Evolutionary conservation across 2,797 vertebrate genomes (phyloP).

Genomic region (Chrosomus eos): DNA sequence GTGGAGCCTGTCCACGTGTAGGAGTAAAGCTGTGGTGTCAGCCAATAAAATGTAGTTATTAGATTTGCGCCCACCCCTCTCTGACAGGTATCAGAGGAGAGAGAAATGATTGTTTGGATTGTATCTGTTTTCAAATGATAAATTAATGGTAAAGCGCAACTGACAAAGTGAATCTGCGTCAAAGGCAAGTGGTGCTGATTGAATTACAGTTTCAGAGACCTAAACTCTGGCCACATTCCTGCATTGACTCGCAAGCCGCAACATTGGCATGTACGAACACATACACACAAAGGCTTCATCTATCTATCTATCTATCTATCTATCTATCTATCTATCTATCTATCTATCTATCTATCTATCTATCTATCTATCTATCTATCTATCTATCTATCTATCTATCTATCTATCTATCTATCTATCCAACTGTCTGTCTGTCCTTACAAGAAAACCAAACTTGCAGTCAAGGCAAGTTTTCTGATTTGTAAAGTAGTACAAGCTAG

Average conservation of each 20-base stretch:
- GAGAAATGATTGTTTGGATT: constrained; percentile 74
- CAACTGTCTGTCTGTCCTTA: rapidly evolving
- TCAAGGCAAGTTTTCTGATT: neutral
- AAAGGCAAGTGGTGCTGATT: constrained; percentile 70
- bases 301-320: no score
- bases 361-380: no score
- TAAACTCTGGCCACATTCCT: constrained; percentile 64
- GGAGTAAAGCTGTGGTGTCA: constrained; percentile 58
- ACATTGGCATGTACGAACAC: constrained; percentile 45
- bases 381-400: no score
- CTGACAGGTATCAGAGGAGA: constrained; percentile 71
- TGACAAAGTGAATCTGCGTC: constrained; percentile 77
- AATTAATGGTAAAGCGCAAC: constrained; percentile 73
- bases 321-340: no score
- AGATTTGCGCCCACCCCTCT: constrained; percentile 64
- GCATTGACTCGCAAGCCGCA: constrained; percentile 62
- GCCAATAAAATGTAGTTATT: constrained; percentile 72
- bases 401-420: no score
- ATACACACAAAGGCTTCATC: constrained; percentile 29
- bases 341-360: no score
- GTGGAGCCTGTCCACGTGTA: constrained; percentile 54
- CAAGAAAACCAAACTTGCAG: neutral
- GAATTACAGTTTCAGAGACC: constrained; percentile 67
- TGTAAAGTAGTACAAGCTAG: neutral
- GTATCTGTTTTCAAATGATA: constrained; percentile 75